Evolutionary conservation across 2,888 invertebrate genomes (phyloP).

Genomic region (Caenorhabditis virilis): DNA sequence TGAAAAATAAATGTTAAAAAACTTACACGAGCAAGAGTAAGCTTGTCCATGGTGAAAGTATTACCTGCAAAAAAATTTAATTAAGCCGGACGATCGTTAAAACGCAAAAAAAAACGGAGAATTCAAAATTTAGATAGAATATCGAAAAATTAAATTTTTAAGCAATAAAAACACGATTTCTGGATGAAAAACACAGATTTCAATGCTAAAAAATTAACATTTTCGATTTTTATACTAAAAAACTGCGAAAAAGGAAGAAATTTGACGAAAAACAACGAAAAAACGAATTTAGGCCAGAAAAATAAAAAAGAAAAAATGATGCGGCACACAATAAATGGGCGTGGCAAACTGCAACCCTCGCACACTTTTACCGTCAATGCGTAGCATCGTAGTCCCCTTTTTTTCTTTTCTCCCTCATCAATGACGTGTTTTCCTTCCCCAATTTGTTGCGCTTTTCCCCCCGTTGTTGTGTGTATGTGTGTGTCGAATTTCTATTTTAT

Average conservation of each 20-base stretch:
- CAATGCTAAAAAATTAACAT: background rate
- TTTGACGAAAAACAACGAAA: background rate
- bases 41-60: conserved; percentile 65
- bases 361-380: background rate
- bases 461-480: no score
- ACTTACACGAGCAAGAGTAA: conserved; percentile 64
- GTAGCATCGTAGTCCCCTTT: background rate
- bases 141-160: no score
- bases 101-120: no score
- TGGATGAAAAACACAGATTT: background rate
- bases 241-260: background rate
- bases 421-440: background rate
- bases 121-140: no score
- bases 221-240: background rate
- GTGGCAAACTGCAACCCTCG: conserved; percentile 5
- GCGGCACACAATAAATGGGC: background rate
- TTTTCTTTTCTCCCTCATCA: background rate
- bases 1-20: conserved; percentile 8
- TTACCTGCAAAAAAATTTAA: conserved; percentile 41
- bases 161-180: no score
- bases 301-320: conserved; percentile 3
- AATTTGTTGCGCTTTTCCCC: no score
- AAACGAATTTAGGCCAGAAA: conserved; percentile 7
- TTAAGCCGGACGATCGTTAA: no score
- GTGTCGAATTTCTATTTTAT: no score